Evolutionary conservation across 2,888 invertebrate genomes (phyloP), one percentile per base, ranked within the genome.

Genomic region (Nomada ruficornis): DNA sequence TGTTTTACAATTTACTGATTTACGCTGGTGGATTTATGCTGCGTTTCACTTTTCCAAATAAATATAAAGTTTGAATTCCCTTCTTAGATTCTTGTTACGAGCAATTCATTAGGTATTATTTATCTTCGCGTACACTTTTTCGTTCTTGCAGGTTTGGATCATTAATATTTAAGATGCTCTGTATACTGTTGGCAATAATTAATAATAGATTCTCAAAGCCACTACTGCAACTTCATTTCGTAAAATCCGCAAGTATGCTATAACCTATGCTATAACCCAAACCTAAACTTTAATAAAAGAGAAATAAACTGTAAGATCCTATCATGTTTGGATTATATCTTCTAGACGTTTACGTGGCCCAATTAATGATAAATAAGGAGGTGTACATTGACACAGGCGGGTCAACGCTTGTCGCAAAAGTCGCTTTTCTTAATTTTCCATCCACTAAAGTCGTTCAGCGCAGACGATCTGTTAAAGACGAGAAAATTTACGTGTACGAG

Each of bases 301-400:
- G 18, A 64, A 52, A 36, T 26, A 13, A 64, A 54, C 15, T 52
- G 2, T 23, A 50, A 23, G 23, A 9, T 11, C 11, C 11, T 42
- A 63, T 68, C 20, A 85, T 84, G 89, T 72, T 76, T 18, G 83
- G 59, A 23, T 74, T 90, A 20, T 90, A 82, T 54, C 80, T 86
- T 10, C 20, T 88, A 4, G 85, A 89, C 36, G 65, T 77, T 18
- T 85, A 78, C 26, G 65, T 88, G 18, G 59, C 77, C 9, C 64
- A 69, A 18, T 57, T 90, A 50, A 42, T 62, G 26, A 50, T 90
- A 36, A 77, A 77, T 13, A 78, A 84, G 47, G 64, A 68, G 9
- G 74, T 80, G 10, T 65, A 85, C 20, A 29, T 7, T 20, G 89
- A 90, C 63, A 84, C 86, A 0, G 84, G 62, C 2, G 89, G 81